Evolutionary conservation across 1,140 invertebrate genomes (phyloP).

Genomic region (Drosophila simulans): DNA sequence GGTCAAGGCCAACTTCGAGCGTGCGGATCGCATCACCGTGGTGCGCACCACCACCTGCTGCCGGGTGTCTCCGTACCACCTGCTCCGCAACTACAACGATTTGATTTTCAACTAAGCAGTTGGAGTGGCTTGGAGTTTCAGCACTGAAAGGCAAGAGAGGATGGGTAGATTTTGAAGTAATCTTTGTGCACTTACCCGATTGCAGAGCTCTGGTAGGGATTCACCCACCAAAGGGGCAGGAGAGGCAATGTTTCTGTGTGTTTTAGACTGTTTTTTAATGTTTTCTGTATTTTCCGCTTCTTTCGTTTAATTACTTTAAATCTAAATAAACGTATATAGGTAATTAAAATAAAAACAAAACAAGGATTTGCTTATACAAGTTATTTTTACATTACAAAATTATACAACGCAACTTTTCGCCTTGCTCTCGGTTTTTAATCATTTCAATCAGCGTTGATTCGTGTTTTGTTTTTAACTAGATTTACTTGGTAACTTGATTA

Average conservation of each 20-base stretch:
- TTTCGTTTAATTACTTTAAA: constrained; percentile 74
- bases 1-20: constrained; percentile 99
- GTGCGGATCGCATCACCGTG: constrained; percentile 97
- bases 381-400: constrained; percentile 72
- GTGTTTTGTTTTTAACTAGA: constrained; percentile 52
- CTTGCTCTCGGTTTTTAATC: constrained; percentile 22
- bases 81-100: constrained; percentile 96
- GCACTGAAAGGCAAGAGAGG: neutral
- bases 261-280: constrained; percentile 47
- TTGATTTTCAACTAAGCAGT: constrained; percentile 93
- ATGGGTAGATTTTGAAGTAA: neutral
- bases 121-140: neutral
- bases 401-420: constrained; percentile 49
- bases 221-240: constrained; percentile 17
- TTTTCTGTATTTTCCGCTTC: constrained; percentile 68
- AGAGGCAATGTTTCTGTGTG: constrained; percentile 28
- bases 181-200: neutral
- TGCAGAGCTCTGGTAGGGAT: too few relatives aligned
- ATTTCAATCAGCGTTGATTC: constrained; percentile 27
- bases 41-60: constrained; percentile 98
- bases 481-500: constrained; percentile 80
- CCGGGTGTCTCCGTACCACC: constrained; percentile 94
- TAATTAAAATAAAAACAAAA: constrained; percentile 72
- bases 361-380: constrained; percentile 63
- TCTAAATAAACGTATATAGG: constrained; percentile 70